Evolutionary conservation across 2,888 invertebrate species (phyloP).

Genomic region (Acleris cristana): DNA sequence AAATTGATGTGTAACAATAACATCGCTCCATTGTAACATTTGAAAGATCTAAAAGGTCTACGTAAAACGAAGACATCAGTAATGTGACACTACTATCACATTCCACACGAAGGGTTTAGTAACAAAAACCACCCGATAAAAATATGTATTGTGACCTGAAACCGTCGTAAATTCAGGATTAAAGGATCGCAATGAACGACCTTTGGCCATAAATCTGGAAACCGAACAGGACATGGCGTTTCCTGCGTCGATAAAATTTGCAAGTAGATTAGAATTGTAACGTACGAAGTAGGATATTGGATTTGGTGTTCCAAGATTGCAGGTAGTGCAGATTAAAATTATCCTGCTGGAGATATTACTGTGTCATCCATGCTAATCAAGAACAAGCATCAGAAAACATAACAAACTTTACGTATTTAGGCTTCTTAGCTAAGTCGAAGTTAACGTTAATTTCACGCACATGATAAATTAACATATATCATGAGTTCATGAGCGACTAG

Average conservation of each 20-base stretch:
- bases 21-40: not conserved
- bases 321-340: slow-evolving; percentile 7
- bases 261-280: slow-evolving; percentile 36
- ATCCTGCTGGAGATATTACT: not conserved
- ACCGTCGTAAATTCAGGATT: slow-evolving; percentile 53
- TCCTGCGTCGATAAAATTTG: slow-evolving; percentile 36
- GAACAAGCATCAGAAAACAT: not conserved
- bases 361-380: slow-evolving; percentile 16
- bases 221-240: slow-evolving; percentile 32
- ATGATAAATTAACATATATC: slow-evolving; percentile 5
- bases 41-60: not conserved
- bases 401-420: not conserved
- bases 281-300: slow-evolving; percentile 30
- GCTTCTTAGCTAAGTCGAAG: not conserved
- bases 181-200: slow-evolving; percentile 48
- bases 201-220: slow-evolving; percentile 43
- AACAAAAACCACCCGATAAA: slow-evolving; percentile 27
- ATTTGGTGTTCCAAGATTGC: slow-evolving; percentile 15
- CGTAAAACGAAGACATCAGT: not conserved
- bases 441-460: not conserved
- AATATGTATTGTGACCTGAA: slow-evolving; percentile 39
- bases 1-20: slow-evolving; percentile 3
- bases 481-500: not conserved
- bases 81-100: slow-evolving; percentile 14
- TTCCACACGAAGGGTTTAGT: slow-evolving; percentile 25